These are phyloP conservation scores for Malachius bipustulatus DNA, from an alignment of 2,888 invertebrate genomes.

Conservation along the genomic window DNA sequence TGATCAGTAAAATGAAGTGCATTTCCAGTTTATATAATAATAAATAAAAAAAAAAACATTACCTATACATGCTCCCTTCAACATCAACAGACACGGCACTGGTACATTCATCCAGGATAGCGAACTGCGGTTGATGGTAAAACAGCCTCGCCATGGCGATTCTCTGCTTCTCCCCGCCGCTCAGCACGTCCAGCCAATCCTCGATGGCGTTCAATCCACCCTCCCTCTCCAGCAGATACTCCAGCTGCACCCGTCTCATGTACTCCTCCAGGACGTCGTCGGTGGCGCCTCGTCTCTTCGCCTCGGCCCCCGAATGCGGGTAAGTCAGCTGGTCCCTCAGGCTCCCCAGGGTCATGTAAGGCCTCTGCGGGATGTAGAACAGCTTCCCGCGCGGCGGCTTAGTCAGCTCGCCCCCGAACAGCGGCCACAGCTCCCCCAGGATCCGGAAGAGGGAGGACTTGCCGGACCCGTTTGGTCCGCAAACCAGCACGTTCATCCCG, in stretches of 20 bases:
- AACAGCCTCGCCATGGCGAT: conserved; percentile 97
- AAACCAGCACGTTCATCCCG: conserved; percentile 94
- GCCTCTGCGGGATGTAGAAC: conserved; percentile 94
- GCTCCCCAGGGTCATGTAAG: conserved; percentile 96
- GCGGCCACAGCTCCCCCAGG: conserved; percentile 94
- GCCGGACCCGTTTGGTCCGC: conserved; percentile 97
- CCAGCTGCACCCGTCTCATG: conserved; percentile 72
- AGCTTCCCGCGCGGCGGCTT: conserved; percentile 93
- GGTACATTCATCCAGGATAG: conserved; percentile 97
- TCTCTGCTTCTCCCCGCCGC: conserved; percentile 96
- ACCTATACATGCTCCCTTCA: conserved; percentile 92
- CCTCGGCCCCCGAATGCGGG: conserved; percentile 82
- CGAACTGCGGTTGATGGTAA: conserved; percentile 96
- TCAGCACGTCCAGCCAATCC: conserved; percentile 98
- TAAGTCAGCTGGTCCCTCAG: conserved; percentile 85
- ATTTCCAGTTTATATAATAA: too few species aligned
- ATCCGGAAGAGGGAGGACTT: conserved; percentile 95
- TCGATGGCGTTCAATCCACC: conserved; percentile 85
- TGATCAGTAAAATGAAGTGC: too few species aligned
- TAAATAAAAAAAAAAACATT: too few species aligned
- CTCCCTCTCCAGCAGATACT: conserved; percentile 73
- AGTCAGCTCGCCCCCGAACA: conserved; percentile 85
- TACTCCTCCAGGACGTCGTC: conserved; percentile 69
- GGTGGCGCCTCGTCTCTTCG: conserved; percentile 60
- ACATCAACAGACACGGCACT: conserved; percentile 98